Conservation (phyloP, 1,140 invertebrate genomes). For the Sweltsa coloradensis region DNA sequence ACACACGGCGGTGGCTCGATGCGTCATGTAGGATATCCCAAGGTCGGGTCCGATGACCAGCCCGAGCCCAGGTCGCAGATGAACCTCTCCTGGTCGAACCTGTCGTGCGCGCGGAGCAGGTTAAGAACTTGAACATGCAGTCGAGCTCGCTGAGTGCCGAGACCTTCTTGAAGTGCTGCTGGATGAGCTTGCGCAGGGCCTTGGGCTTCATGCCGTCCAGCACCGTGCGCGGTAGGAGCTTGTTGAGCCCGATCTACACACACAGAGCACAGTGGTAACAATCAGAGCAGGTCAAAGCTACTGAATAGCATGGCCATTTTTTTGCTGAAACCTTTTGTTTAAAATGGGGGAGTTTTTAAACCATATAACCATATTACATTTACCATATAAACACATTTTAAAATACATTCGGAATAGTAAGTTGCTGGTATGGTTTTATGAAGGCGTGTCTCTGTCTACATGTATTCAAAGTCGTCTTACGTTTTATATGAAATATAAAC, state of each 20-base stretch:
- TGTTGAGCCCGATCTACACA: conserved; percentile 72
- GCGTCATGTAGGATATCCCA: conserved; percentile 78
- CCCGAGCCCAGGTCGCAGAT: conserved; percentile 86
- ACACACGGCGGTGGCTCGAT: conserved; percentile 53
- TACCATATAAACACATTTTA: too few relatives aligned
- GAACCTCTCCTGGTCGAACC: conserved; percentile 88
- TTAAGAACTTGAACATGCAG: conserved; percentile 87
- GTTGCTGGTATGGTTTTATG: too few relatives aligned
- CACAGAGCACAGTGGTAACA: too few relatives aligned
- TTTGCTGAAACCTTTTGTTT: too few relatives aligned
- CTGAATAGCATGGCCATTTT: too few relatives aligned
- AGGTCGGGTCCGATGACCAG: conserved; percentile 87
- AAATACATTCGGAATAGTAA: too few relatives aligned
- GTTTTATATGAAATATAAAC: too few relatives aligned
- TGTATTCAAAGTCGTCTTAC: too few relatives aligned
- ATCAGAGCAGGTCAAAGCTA: too few relatives aligned
- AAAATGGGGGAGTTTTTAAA: too few relatives aligned
- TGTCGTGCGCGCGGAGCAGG: conserved; percentile 66
- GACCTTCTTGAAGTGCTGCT: conserved; percentile 88
- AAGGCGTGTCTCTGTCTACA: too few relatives aligned
- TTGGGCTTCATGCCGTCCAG: conserved; percentile 79
- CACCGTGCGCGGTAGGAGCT: conserved; percentile 83
- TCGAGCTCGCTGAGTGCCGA: conserved; percentile 41
- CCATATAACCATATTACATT: too few relatives aligned
- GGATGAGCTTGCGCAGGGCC: conserved; percentile 81